Evolutionary conservation across 2,888 invertebrate genomes (phyloP), one percentile per base, ranked within the genome.

Genomic region (Poecilus cupreus): DNA sequence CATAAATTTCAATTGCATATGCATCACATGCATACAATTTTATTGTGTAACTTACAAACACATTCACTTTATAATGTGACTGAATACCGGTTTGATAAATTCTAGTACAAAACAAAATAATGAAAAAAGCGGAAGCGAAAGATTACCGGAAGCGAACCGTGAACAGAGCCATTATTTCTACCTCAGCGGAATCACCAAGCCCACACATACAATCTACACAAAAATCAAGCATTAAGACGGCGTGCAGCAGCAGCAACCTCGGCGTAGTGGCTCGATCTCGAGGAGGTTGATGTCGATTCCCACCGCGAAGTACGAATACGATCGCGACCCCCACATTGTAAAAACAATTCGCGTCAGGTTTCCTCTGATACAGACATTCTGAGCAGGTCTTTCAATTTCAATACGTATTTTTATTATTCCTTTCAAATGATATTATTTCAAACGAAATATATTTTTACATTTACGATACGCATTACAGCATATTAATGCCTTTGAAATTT

Each of bases 111-210:
- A 80, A 81, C 74, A 75, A 75, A 81, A 81, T 60, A 75, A 75
- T 60, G 32, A 81, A 81, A 75, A 49, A 60, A 72, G 64, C 75
- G 75, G 74, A 81, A 81, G 64, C 81, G 74, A 64, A 81, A 81
- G 81, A 81, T 75, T 81, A 81, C 81, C 81, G 74, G 75, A 81
- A 81, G 74, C 60, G 75, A 75, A 81, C 81, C 81, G 81, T 81
- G 81, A 81, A 81, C 74, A 75, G 20, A 80, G 57, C 24, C 81
- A 75, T 81, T 81, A 81, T 81, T 75, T 81, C 75, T 64, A 75
- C 43, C 75, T 64, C 74, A 46, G 32, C 32, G 46, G 49, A 75
- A 74, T 57, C 80, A 39, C 39, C 72, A 57, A 57, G 32, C 57
- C 24, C 39, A 49, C 43, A 24, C 49, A 49, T 49, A 75, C 74